Conservation (phyloP, 2,113 vertebrate genomes). For the Aptenodytes forsteri region DNA sequence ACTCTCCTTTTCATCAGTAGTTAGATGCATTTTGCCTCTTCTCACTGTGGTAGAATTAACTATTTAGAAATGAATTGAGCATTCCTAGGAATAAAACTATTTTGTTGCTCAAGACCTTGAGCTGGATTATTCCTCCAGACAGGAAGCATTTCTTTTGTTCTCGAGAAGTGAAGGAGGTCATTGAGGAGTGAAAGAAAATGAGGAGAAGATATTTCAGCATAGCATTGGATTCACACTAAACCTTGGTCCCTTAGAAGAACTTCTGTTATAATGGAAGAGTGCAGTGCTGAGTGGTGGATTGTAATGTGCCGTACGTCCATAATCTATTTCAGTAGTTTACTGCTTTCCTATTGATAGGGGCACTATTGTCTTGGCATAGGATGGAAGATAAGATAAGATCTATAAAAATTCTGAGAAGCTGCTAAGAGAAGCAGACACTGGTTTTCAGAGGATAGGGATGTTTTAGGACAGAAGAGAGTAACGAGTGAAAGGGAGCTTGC, state of each 20-base stretch:
- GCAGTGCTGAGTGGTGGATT: neutral
- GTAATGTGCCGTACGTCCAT: neutral
- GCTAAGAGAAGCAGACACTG: neutral
- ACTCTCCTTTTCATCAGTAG: neutral
- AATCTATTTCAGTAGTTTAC: neutral
- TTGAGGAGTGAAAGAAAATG: neutral
- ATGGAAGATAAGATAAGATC: neutral
- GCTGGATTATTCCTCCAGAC: neutral
- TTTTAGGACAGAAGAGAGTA: neutral
- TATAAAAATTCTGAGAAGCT: neutral
- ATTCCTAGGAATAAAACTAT: neutral
- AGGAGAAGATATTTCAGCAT: neutral
- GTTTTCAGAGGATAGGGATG: neutral
- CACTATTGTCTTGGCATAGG: neutral
- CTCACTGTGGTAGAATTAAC: neutral
- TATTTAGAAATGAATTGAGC: neutral
- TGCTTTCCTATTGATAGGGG: neutral
- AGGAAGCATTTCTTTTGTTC: neutral
- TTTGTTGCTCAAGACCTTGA: neutral
- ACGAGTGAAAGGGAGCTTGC: neutral
- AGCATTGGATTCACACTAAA: neutral
- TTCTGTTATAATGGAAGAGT: neutral
- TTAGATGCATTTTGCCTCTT: neutral
- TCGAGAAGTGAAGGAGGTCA: fast-evolving
- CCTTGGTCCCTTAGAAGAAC: neutral